Conservation (phyloP, 2,113 vertebrate species). For the Pholis gunnellus region DNA sequence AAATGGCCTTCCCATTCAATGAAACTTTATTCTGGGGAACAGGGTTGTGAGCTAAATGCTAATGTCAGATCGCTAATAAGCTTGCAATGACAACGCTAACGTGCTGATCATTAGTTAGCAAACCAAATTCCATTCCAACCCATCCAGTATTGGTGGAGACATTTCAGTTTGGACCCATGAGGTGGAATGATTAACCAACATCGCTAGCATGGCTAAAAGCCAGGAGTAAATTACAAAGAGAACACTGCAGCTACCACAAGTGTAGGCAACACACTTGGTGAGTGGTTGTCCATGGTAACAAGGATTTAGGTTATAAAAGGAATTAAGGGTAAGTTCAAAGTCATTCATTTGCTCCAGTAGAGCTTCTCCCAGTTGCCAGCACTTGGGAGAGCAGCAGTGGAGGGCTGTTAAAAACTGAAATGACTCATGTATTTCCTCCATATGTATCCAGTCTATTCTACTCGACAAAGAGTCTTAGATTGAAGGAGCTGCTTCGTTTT, state of each 20-base stretch:
- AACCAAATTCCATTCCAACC: neutral
- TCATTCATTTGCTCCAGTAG: constrained; percentile 9
- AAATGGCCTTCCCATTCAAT: no score
- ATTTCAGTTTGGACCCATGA: neutral
- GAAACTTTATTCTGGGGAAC: neutral
- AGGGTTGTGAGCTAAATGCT: neutral
- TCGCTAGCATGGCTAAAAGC: neutral
- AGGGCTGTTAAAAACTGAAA: neutral
- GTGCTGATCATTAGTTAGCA: neutral
- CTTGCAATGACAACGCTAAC: neutral
- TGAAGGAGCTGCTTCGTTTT: neutral
- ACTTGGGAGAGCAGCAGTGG: neutral
- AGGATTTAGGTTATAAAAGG: neutral
- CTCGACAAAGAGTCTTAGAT: neutral
- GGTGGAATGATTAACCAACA: neutral
- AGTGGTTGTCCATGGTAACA: constrained; percentile 4
- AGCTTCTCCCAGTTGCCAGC: neutral
- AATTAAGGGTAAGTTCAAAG: neutral
- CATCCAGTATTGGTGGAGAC: neutral
- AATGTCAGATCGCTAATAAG: neutral
- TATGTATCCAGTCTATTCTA: neutral
- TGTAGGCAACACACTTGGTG: neutral
- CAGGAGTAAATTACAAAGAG: neutral
- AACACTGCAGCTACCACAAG: constrained; percentile 9
- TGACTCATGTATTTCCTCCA: neutral